phyloP scores from a whole-genome alignment of 35 echinoderm and acorn worm genomes.

The Amphiura filiformis region DNA sequence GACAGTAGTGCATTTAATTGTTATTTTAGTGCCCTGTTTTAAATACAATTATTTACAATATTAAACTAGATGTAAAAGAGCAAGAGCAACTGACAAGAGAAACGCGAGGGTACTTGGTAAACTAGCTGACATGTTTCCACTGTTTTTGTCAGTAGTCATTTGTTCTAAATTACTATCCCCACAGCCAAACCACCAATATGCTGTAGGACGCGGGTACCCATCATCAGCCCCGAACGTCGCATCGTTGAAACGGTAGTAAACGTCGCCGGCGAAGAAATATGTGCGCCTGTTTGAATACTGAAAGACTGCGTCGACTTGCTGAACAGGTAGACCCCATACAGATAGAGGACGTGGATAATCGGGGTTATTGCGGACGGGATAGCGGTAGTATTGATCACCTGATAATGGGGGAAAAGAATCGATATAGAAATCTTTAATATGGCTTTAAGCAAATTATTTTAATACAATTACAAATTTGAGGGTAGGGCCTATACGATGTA shows the following conservation, averaged over 20 bases:
- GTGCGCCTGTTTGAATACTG: slow-evolving; percentile 74
- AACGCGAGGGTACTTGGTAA: slow-evolving; percentile 14
- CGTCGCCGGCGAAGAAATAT: slow-evolving; percentile 60
- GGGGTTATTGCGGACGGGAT: not conserved
- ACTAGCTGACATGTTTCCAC: not conserved
- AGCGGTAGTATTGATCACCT: slow-evolving; percentile 80
- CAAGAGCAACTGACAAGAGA: not conserved
- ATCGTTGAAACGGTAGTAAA: slow-evolving; percentile 77
- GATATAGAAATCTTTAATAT: no score
- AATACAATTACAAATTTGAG: no score
- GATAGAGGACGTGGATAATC: slow-evolving; percentile 73
- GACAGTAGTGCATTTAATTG: no score
- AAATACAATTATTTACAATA: no score
- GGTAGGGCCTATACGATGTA: no score
- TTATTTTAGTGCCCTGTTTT: no score
- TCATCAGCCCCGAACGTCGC: slow-evolving; percentile 35
- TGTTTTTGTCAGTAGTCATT: not conserved
- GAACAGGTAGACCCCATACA: slow-evolving; percentile 71
- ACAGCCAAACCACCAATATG: slow-evolving; percentile 57
- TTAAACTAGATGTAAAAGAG: no score
- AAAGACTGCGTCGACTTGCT: slow-evolving; percentile 44
- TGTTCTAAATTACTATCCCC: not conserved
- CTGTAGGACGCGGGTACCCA: slow-evolving; percentile 31
- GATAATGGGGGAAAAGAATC: no score
- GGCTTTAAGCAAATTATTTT: no score